Conservation (phyloP, 23 tunicate species). For the Styela clava region DNA sequence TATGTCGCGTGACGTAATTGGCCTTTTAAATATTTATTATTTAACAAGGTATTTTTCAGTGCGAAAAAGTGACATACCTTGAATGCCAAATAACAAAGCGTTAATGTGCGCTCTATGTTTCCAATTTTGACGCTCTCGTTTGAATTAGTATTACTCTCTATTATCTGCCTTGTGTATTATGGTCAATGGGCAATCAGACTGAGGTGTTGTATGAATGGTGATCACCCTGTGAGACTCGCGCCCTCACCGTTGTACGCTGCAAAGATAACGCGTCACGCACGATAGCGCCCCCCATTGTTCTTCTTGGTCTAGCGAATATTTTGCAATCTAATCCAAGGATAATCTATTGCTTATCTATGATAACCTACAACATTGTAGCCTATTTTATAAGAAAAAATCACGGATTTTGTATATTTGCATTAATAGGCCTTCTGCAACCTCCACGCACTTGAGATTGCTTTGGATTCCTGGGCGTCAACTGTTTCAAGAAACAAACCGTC, state of each 20-base stretch:
- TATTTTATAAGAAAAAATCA: too few relatives aligned
- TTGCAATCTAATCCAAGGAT: neutral
- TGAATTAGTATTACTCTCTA: too few relatives aligned
- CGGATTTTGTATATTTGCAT: neutral
- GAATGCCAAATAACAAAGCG: too few relatives aligned
- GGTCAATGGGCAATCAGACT: neutral
- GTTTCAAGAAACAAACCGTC: neutral
- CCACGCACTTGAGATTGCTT: neutral
- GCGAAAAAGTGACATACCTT: too few relatives aligned
- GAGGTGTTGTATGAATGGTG: neutral
- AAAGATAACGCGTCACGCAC: too few relatives aligned
- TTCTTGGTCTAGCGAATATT: neutral
- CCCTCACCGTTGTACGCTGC: neutral
- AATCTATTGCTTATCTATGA: neutral
- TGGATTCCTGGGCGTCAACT: neutral
- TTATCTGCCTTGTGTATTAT: neutral
- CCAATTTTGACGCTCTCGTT: too few relatives aligned
- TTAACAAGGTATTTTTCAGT: too few relatives aligned
- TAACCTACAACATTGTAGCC: neutral
- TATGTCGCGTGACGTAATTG: too few relatives aligned
- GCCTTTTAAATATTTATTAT: too few relatives aligned
- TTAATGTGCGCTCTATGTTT: too few relatives aligned
- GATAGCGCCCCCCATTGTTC: neutral
- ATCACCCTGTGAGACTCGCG: neutral
- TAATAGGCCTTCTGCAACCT: neutral